Conservation (phyloP, 2,888 invertebrate species). For the Cheilosia vernalis region DNA sequence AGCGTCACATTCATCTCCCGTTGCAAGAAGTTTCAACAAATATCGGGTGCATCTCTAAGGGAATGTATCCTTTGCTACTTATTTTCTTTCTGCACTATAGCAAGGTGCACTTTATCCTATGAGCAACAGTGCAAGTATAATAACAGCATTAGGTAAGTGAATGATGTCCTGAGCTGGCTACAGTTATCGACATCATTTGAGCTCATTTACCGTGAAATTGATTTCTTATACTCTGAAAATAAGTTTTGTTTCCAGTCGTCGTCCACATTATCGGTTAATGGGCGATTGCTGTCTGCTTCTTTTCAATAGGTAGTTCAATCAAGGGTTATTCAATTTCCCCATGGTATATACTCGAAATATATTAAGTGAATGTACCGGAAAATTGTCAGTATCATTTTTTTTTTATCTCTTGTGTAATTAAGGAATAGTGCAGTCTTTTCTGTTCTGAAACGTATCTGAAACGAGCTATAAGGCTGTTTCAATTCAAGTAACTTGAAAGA, state of each 20-base stretch:
- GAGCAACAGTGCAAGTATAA: constrained; percentile 26
- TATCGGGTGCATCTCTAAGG: neutral
- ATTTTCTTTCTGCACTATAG: neutral
- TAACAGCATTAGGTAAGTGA: constrained; percentile 11
- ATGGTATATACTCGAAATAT: no score
- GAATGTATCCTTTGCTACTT: neutral
- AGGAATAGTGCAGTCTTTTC: neutral
- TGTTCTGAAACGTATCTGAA: neutral
- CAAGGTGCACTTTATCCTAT: constrained; percentile 8
- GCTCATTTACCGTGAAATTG: constrained; percentile 54
- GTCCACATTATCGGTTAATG: constrained; percentile 2
- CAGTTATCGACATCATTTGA: constrained; percentile 22
- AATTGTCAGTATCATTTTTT: no score
- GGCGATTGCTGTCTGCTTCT: no score
- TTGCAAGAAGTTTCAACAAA: neutral
- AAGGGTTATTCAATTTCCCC: no score
- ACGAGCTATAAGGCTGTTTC: no score
- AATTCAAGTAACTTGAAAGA: no score
- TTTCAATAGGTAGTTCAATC: no score
- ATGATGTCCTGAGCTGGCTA: constrained; percentile 13
- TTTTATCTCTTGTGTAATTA: no score
- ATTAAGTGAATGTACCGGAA: no score
- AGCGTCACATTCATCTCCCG: no score
- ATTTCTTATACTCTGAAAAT: constrained; percentile 16
- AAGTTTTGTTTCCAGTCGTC: neutral